Evolutionary conservation across 2,888 invertebrate species (phyloP).

Genomic region (Epistrophe eligans): DNA sequence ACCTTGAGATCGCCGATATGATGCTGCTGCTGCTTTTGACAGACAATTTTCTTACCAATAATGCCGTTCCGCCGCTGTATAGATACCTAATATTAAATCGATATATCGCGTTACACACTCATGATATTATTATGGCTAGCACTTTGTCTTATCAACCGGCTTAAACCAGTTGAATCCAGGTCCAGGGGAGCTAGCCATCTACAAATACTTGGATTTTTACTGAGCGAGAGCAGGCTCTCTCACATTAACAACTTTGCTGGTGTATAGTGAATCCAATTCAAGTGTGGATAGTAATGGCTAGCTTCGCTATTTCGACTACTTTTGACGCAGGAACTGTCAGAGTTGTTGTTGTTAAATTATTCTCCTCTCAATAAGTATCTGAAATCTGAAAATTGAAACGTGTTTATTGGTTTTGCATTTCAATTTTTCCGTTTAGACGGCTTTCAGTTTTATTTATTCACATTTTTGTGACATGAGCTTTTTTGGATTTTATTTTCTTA

Average conservation of each 20-base stretch:
- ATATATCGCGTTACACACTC: conserved; percentile 64
- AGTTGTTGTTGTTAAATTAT: conserved; percentile 6
- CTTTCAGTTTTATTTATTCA: conserved; percentile 49
- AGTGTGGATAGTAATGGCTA: too few species aligned
- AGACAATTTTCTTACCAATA: conserved; percentile 71
- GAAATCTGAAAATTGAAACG: too few species aligned
- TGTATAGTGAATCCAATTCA: background rate
- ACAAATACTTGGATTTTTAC: conserved; percentile 37
- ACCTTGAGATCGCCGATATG: conserved; percentile 49
- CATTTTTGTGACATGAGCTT: conserved; percentile 34
- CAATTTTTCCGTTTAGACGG: conserved; percentile 45
- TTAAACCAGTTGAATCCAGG: conserved; percentile 74
- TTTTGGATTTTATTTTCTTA: conserved; percentile 21
- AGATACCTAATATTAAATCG: conserved; percentile 61
- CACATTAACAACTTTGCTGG: background rate
- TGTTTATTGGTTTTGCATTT: conserved; percentile 61
- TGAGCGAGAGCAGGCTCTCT: conserved; percentile 15
- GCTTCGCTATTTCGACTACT: conserved; percentile 9
- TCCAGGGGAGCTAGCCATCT: conserved; percentile 51
- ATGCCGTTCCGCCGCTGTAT: conserved; percentile 72
- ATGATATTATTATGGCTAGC: conserved; percentile 57
- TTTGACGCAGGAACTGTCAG: conserved; percentile 53
- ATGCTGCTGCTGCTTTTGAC: conserved; percentile 16
- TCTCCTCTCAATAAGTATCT: conserved; percentile 17
- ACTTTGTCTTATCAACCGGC: conserved; percentile 72